Conservation (phyloP, 35 echinoderm and acorn worm species). For the Apostichopus parvimensis region DNA sequence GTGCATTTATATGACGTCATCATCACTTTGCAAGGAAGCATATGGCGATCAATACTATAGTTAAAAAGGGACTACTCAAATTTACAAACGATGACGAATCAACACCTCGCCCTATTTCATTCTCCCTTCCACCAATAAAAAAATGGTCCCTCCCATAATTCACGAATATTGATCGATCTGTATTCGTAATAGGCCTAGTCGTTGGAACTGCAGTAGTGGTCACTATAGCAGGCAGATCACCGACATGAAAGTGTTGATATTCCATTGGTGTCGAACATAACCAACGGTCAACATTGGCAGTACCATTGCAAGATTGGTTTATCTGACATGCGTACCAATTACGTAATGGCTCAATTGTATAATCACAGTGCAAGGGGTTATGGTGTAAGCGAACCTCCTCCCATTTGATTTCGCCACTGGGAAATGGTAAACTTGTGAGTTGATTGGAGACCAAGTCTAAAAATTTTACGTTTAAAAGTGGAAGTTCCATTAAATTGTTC, state of each 20-base stretch:
- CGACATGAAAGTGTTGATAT: background rate
- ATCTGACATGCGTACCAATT: constrained; percentile 5
- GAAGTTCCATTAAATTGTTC: background rate
- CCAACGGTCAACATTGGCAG: background rate
- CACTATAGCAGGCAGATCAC: background rate
- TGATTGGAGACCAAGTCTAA: background rate
- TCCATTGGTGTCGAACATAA: background rate
- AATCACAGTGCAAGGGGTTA: constrained; percentile 19
- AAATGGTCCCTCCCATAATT: too few relatives aligned
- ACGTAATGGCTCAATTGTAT: background rate
- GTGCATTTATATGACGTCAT: too few relatives aligned
- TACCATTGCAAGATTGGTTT: background rate
- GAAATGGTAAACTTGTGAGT: background rate
- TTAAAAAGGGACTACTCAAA: too few relatives aligned
- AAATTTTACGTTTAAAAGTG: background rate
- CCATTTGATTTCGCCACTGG: background rate
- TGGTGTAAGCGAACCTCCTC: background rate
- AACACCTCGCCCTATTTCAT: too few relatives aligned
- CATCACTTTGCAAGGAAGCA: too few relatives aligned
- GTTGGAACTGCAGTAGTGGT: background rate
- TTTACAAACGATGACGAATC: too few relatives aligned
- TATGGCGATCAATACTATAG: too few relatives aligned
- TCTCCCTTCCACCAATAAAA: too few relatives aligned
- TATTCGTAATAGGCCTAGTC: background rate
- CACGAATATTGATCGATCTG: too few relatives aligned